phyloP scores from a whole-genome alignment of 2,888 invertebrate species.

The Epinotia ramella region DNA sequence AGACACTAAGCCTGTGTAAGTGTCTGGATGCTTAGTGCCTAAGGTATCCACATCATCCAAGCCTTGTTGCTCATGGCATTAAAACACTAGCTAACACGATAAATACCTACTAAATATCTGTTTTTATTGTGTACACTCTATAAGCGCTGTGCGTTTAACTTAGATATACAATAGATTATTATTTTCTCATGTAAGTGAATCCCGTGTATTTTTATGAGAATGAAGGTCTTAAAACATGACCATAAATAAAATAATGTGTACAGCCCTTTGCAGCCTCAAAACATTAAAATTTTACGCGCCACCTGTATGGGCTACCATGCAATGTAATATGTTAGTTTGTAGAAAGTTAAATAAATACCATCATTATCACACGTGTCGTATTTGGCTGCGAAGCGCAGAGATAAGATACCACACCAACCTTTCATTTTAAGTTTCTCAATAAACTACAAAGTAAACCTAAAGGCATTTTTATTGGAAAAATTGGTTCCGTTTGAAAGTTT shows the following conservation, averaged over 20 bases:
- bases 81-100: too few relatives aligned
- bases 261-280: not conserved
- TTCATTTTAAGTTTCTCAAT: not conserved
- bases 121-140: too few relatives aligned
- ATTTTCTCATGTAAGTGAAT: too few relatives aligned
- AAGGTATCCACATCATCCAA: too few relatives aligned
- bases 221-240: too few relatives aligned
- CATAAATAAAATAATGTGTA: not conserved
- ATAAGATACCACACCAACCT: conserved; percentile 7
- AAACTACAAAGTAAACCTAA: not conserved
- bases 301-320: conserved; percentile 26
- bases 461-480: not conserved
- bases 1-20: too few relatives aligned
- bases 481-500: not conserved
- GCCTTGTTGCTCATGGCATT: too few relatives aligned
- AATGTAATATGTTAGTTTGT: conserved; percentile 8
- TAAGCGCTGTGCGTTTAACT: too few relatives aligned
- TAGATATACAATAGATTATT: too few relatives aligned
- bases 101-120: too few relatives aligned
- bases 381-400: conserved; percentile 15
- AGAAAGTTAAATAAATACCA: conserved; percentile 42
- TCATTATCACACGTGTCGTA: conserved; percentile 37
- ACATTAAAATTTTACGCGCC: not conserved
- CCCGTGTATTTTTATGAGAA: too few relatives aligned
- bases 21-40: too few relatives aligned